A percentile compares a stretch with the other conserved stretches of the same genome.
Conservation (phyloP, 2,113 vertebrate genomes). For the Spilogale gracilis region DNA sequence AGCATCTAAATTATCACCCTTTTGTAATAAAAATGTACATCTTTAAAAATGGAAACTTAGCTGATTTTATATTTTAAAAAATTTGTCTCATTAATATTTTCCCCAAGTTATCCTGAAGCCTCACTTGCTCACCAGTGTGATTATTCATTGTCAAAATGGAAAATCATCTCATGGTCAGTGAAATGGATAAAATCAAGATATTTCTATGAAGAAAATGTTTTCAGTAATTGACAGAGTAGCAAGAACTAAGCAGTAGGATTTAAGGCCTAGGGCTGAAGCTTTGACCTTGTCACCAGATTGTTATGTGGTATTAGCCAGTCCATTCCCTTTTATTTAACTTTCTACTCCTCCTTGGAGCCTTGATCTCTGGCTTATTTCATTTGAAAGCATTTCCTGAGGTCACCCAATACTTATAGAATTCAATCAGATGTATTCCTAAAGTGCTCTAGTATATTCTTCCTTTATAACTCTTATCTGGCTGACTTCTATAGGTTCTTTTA, state of each 20-base stretch:
- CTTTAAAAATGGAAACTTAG: neutral
- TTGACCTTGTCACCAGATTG: neutral
- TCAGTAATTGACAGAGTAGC: neutral
- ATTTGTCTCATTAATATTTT: neutral
- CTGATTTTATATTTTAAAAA: neutral
- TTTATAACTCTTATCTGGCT: slow-evolving; percentile 13
- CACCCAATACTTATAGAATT: neutral
- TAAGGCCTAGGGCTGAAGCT: neutral
- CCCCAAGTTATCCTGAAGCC: neutral
- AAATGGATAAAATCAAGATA: neutral
- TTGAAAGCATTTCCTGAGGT: neutral
- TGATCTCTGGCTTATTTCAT: neutral
- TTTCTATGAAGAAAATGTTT: neutral
- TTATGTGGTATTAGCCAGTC: neutral
- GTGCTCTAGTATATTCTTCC: neutral
- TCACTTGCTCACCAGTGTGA: neutral
- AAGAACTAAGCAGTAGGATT: neutral
- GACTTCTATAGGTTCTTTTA: slow-evolving; percentile 1
- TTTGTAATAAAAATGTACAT: neutral
- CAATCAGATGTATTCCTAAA: slow-evolving; percentile 33
- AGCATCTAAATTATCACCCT: neutral
- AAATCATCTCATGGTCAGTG: neutral
- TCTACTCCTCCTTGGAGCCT: neutral
- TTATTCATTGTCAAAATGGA: neutral
- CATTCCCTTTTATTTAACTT: neutral